These are phyloP conservation scores for Aviceda subcristata DNA, from an alignment of 2,113 vertebrate genomes.

Conservation along the genomic window DNA sequence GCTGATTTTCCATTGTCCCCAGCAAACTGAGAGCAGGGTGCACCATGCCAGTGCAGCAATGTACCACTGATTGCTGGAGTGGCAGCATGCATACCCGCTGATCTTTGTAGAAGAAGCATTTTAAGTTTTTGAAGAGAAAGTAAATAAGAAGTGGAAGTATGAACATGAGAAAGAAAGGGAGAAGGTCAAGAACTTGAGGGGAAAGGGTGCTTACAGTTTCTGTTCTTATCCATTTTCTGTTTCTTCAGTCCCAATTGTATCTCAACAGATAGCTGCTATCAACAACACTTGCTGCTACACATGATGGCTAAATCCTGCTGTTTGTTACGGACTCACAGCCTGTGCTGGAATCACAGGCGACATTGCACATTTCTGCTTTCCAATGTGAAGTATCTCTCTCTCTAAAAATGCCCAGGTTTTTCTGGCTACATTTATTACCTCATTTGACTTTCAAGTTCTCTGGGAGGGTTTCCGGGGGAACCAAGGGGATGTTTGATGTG, in stretches of 20 bases:
- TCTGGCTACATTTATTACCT: not conserved
- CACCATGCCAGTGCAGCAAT: not conserved
- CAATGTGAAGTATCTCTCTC: not conserved
- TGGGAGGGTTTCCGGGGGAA: not conserved
- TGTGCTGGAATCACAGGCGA: fast-evolving
- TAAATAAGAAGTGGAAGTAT: not conserved
- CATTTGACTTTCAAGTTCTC: not conserved
- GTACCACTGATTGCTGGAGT: not conserved
- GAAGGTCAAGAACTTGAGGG: not conserved
- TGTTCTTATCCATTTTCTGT: not conserved
- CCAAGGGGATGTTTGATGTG: not conserved
- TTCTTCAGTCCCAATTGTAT: not conserved
- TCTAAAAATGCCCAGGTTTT: not conserved
- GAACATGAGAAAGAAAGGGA: not conserved
- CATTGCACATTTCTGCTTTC: not conserved
- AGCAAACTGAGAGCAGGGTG: not conserved
- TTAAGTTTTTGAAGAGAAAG: not conserved
- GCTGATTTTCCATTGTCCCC: not conserved
- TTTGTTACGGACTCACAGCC: not conserved
- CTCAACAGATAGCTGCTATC: not conserved
- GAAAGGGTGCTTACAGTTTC: not conserved
- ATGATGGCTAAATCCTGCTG: not conserved
- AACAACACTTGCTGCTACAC: not conserved
- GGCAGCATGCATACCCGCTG: not conserved
- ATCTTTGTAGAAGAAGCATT: not conserved